phyloP scores from a whole-genome alignment of 1,140 invertebrate genomes.

The Drosophila ercepeae region DNA sequence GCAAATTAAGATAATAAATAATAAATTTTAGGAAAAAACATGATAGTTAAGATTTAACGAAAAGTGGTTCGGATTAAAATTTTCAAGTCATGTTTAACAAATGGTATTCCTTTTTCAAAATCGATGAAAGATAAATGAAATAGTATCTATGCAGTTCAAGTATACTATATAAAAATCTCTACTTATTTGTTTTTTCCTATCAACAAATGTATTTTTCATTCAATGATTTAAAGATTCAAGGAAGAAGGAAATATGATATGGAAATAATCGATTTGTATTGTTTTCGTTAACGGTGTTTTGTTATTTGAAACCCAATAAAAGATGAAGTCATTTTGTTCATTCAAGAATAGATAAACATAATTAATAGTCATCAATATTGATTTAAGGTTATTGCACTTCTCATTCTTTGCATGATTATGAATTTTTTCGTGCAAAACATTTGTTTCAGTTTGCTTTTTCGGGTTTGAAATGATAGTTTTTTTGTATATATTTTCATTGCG shows the following conservation, averaged over 20 bases:
- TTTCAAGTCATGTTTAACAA: no score
- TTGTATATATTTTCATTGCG: conserved; percentile 10
- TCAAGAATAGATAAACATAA: not conserved
- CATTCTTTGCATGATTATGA: not conserved
- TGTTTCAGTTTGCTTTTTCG: not conserved
- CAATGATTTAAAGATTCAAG: not conserved
- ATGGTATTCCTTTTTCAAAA: no score
- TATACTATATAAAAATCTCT: no score
- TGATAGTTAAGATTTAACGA: no score
- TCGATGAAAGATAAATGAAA: no score
- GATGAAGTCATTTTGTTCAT: conserved; percentile 16
- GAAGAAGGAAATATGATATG: not conserved
- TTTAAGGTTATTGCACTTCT: conserved; percentile 6
- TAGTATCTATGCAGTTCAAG: no score
- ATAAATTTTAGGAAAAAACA: no score
- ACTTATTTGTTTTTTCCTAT: no score
- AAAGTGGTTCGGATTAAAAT: no score
- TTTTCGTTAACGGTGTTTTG: not conserved
- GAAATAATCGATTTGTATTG: not conserved
- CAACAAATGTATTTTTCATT: no score
- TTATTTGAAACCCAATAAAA: not conserved
- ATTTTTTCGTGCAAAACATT: not conserved
- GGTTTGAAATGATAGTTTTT: not conserved
- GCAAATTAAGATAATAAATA: no score
- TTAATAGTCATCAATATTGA: conserved; percentile 12